Conservation (phyloP, 2,113 vertebrate genomes). For the Rhabdornis inornatus region DNA sequence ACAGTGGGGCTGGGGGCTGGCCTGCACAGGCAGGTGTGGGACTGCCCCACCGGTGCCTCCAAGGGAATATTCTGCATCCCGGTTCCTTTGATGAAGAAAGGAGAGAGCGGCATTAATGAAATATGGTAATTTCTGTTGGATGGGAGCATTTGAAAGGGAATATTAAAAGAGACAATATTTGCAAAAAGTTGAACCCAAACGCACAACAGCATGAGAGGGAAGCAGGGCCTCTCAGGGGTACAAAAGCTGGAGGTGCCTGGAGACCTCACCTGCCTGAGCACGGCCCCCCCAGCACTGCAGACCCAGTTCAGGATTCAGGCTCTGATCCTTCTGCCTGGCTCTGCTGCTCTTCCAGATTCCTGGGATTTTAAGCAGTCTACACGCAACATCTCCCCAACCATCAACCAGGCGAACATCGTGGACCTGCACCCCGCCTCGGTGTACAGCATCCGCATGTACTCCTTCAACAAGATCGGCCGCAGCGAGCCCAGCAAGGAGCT, state of each 20-base stretch:
- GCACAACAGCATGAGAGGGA: fast-evolving
- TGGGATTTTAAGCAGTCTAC: slow-evolving; percentile 98
- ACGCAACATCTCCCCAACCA: slow-evolving; percentile 95
- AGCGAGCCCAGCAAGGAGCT: slow-evolving; percentile 97
- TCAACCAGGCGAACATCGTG: slow-evolving; percentile 98
- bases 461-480: slow-evolving; percentile 94
- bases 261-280: background rate
- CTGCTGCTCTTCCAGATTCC: slow-evolving; percentile 73
- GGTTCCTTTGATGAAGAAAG: slow-evolving; percentile 69
- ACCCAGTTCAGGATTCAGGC: fast-evolving
- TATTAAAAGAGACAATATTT: slow-evolving; percentile 61
- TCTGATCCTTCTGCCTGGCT: background rate
- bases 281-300: fast-evolving
- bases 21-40: background rate
- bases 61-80: slow-evolving; percentile 36
- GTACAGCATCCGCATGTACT: slow-evolving; percentile 98
- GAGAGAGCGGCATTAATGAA: slow-evolving; percentile 51
- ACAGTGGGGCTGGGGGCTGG: background rate
- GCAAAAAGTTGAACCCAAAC: background rate
- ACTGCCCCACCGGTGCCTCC: background rate
- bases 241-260: background rate
- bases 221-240: fast-evolving
- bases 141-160: slow-evolving; percentile 69
- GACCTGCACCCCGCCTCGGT: slow-evolving; percentile 94
- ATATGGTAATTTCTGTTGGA: slow-evolving; percentile 61